phyloP scores from a whole-genome alignment of 2,797 vertebrate genomes.

The Bothrops alternatus region DNA sequence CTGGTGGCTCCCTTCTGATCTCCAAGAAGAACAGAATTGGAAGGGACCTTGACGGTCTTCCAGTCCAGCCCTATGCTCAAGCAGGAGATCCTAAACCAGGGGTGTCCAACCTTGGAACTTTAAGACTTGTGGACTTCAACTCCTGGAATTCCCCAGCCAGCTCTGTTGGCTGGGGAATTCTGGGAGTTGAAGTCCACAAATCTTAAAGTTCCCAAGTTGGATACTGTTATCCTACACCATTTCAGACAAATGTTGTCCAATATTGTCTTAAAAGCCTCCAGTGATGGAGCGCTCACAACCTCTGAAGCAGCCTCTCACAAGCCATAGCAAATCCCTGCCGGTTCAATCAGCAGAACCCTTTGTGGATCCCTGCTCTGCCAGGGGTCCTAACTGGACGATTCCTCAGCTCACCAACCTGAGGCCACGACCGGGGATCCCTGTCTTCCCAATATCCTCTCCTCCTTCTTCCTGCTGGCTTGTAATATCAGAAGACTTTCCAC shows the following conservation, averaged over 20 bases:
- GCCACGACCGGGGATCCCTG: not conserved
- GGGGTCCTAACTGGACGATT: not conserved
- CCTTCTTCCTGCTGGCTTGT: not conserved
- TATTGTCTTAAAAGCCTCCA: not conserved
- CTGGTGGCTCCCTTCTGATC: not conserved
- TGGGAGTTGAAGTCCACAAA: not conserved
- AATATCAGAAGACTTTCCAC: not conserved
- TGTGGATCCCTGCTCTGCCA: not conserved
- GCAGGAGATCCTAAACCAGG: not conserved
- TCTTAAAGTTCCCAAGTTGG: not conserved
- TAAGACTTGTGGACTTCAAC: no score
- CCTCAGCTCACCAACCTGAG: not conserved
- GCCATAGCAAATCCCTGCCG: not conserved
- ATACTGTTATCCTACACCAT: not conserved
- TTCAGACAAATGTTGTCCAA: not conserved
- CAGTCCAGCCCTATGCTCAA: not conserved
- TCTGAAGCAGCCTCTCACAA: not conserved
- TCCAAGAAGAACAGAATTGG: not conserved
- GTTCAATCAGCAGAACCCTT: not conserved
- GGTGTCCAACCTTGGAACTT: no score
- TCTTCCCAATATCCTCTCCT: not conserved
- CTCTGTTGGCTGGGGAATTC: not conserved
- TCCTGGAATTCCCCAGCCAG: no score
- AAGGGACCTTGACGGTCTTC: not conserved
- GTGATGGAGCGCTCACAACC: not conserved